phyloP scores from a whole-genome alignment of 2,888 invertebrate species.

The Neoascia interrupta region DNA sequence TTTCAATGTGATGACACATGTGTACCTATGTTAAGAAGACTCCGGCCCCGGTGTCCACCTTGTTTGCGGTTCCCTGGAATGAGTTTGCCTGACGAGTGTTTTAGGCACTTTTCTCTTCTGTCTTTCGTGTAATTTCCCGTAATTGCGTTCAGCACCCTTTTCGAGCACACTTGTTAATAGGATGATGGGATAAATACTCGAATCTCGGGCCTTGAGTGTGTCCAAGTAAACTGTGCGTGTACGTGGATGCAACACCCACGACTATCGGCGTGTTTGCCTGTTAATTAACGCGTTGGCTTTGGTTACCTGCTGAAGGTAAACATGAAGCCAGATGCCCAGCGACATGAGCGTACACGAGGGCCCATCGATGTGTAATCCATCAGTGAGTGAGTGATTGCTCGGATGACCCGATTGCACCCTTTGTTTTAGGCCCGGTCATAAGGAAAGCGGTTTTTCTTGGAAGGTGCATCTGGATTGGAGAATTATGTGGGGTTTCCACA shows the following conservation, averaged over 20 bases:
- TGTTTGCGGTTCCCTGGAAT: constrained; percentile 64
- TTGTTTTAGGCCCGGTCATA: constrained; percentile 35
- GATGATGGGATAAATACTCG: constrained; percentile 56
- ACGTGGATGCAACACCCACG: constrained; percentile 60
- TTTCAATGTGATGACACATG: constrained; percentile 57
- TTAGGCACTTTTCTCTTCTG: constrained; percentile 28
- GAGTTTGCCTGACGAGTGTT: constrained; percentile 61
- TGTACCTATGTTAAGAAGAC: neutral
- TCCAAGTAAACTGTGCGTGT: constrained; percentile 2
- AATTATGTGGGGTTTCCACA: neutral
- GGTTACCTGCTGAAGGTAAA: constrained; percentile 10
- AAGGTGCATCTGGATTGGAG: neutral
- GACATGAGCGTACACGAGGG: neutral
- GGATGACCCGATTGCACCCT: constrained; percentile 35
- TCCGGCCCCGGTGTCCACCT: constrained; percentile 12
- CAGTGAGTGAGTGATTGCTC: constrained; percentile 60
- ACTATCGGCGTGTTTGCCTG: constrained; percentile 59
- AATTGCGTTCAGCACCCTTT: constrained; percentile 56
- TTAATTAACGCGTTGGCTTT: constrained; percentile 58
- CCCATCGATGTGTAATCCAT: constrained; percentile 21
- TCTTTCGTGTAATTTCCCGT: constrained; percentile 48
- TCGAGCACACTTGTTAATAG: constrained; percentile 63
- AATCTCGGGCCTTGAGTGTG: constrained; percentile 34
- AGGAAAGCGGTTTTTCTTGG: constrained; percentile 35
- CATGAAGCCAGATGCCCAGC: neutral